Percentiles rank a stretch among this genome's conserved stretches.
These are phyloP conservation scores for Calypte anna DNA, from an alignment of 2,113 vertebrate genomes.

Conservation along the genomic window DNA sequence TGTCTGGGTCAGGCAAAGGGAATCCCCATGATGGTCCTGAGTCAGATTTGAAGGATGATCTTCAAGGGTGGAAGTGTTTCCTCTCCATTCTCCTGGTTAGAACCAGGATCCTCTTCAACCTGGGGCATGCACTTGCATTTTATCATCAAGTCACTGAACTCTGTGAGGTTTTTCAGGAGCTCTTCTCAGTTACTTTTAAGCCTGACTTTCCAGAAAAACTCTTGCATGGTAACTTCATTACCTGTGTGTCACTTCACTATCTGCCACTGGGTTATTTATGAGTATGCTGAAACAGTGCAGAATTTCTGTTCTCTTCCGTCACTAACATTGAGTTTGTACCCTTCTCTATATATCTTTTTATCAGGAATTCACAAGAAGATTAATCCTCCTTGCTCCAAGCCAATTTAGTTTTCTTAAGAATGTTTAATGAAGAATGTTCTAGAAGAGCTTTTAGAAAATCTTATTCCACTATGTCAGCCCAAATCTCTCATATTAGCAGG, in stretches of 20 bases:
- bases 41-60: background rate
- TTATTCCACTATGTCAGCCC: background rate
- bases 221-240: background rate
- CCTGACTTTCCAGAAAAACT: background rate
- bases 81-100: background rate
- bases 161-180: background rate
- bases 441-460: conserved; percentile 54
- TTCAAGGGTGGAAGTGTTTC: background rate
- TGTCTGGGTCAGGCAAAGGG: background rate
- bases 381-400: conserved; percentile 47
- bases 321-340: background rate
- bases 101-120: background rate
- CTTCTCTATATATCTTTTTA: background rate
- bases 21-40: rapidly evolving
- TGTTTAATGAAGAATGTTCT: conserved; percentile 50
- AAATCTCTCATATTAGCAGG: conserved; percentile 33
- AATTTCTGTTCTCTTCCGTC: background rate
- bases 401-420: conserved; percentile 63
- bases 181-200: background rate
- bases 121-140: background rate
- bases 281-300: background rate
- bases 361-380: background rate
- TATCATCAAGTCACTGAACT: background rate
- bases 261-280: background rate
- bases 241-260: background rate